Percentiles rank a stretch among this genome's conserved stretches.
Evolutionary conservation across 2,797 vertebrate species (phyloP).

Genomic region (Oreochromis mossambicus): DNA sequence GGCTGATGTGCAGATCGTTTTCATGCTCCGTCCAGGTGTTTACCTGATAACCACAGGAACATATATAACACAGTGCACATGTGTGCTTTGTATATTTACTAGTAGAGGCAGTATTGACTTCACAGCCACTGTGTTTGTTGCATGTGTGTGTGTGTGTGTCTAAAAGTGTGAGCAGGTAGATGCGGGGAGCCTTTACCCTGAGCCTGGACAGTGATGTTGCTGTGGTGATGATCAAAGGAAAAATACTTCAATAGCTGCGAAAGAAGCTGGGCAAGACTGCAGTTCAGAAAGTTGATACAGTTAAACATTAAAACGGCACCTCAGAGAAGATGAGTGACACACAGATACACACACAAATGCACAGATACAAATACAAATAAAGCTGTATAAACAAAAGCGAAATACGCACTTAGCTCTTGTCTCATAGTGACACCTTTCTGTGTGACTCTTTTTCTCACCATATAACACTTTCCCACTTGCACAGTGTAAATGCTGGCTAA

Average conservation of each 20-base stretch:
- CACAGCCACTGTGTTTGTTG: constrained; percentile 11
- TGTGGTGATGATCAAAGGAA: constrained; percentile 67
- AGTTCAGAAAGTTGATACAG: constrained; percentile 62
- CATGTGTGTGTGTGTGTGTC: not conserved
- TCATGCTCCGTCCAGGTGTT: constrained; percentile 60
- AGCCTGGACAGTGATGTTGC: constrained; percentile 71
- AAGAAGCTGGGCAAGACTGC: constrained; percentile 26
- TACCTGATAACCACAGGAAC: constrained; percentile 67
- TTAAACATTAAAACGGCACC: constrained; percentile 62
- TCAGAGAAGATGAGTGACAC: constrained; percentile 48
- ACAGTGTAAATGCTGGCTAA: not conserved
- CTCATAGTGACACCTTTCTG: not conserved
- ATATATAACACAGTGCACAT: constrained; percentile 47
- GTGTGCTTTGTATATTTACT: not conserved
- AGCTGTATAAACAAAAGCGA: not conserved
- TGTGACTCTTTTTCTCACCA: not conserved
- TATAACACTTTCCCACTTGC: not conserved
- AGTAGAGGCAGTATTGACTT: not conserved
- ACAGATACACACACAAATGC: not conserved
- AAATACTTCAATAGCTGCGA: constrained; percentile 43
- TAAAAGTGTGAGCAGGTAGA: constrained; percentile 43
- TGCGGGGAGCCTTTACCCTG: constrained; percentile 65
- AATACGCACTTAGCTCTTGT: not conserved
- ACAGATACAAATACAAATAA: not conserved
- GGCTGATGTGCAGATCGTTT: constrained; percentile 46